These are phyloP conservation scores for Arnoldichthys spilopterus DNA, from an alignment of 2,797 vertebrate species.

Conservation along the genomic window DNA sequence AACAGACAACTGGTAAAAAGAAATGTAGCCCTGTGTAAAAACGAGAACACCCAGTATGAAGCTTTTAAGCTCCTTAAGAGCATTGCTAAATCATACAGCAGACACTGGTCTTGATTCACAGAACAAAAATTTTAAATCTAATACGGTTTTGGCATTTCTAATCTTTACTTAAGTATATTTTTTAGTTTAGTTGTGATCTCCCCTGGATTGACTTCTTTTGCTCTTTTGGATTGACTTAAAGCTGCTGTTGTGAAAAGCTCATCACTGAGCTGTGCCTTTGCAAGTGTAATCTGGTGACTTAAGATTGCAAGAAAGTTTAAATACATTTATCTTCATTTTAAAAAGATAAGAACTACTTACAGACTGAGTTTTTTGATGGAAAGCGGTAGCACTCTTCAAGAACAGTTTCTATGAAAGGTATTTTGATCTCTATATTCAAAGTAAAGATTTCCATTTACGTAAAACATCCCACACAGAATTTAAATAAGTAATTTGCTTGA, in stretches of 20 bases:
- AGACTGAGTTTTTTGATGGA: background rate
- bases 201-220: background rate
- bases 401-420: background rate
- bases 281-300: background rate
- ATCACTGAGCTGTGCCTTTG: background rate
- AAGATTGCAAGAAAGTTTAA: background rate
- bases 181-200: background rate
- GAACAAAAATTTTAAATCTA: background rate
- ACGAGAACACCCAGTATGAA: background rate
- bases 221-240: background rate
- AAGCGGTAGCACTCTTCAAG: constrained; percentile 3
- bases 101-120: background rate
- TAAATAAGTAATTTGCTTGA: constrained; percentile 50
- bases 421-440: constrained; percentile 44
- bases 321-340: background rate
- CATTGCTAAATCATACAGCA: background rate
- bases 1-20: background rate
- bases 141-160: no score
- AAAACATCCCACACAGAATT: constrained; percentile 35
- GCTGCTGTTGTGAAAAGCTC: background rate
- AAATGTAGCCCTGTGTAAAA: background rate
- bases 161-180: background rate
- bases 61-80: background rate
- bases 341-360: background rate
- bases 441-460: constrained; percentile 50